A percentile compares a stretch with the other conserved stretches of the same genome.
Evolutionary conservation across 2,113 vertebrate species (phyloP).

Genomic region (Tricholaema leucomelas): DNA sequence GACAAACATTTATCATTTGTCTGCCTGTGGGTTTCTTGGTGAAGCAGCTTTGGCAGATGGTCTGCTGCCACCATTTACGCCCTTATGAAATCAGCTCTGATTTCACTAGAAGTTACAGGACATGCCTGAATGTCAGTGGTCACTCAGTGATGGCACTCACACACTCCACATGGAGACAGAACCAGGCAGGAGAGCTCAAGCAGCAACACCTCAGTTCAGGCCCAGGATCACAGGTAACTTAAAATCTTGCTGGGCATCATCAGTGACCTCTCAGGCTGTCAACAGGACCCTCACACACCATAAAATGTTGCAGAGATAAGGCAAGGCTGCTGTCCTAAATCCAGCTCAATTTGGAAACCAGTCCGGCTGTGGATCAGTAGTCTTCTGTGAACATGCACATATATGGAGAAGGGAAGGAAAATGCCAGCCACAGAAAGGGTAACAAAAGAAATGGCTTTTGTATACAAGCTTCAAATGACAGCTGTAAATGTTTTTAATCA

Average conservation of each 20-base stretch:
- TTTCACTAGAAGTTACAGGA: neutral
- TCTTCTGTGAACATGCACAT: fast-evolving
- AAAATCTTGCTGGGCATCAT: neutral
- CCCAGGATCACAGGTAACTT: too few relatives aligned
- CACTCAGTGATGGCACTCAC: neutral
- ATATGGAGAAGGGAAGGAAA: neutral
- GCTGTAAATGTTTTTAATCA: neutral
- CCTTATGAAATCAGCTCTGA: neutral
- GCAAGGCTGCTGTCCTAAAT: neutral
- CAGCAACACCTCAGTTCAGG: neutral
- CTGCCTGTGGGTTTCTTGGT: neutral
- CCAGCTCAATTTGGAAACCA: neutral
- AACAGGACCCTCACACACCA: neutral
- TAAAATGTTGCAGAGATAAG: neutral
- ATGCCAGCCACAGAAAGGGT: neutral
- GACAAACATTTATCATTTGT: neutral
- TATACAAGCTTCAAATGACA: neutral
- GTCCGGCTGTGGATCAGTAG: too few relatives aligned
- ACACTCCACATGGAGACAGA: neutral
- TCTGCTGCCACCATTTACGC: neutral
- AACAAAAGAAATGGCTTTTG: neutral
- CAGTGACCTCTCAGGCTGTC: neutral
- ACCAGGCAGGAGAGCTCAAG: neutral
- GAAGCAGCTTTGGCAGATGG: neutral
- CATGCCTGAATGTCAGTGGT: fast-evolving